Conservation (phyloP, 2,797 vertebrate genomes). For the Betta splendens region DNA sequence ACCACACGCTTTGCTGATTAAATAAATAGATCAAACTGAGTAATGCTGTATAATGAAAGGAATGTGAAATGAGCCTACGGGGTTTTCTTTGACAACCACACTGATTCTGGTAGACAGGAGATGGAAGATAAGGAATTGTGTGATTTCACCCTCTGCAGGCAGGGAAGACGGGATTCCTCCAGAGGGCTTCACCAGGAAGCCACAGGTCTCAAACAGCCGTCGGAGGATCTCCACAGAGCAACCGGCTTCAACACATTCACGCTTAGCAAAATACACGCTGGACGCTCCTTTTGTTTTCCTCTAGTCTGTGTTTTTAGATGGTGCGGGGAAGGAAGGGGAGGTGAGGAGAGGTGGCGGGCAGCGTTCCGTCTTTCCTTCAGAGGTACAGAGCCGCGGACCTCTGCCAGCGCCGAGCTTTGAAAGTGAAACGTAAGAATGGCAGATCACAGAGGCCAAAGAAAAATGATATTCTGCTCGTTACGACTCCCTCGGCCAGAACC, state of each 20-base stretch:
- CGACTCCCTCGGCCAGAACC: conserved; percentile 81
- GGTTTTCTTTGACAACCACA: conserved; percentile 15
- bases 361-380: conserved; percentile 79
- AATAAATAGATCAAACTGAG: too few species aligned
- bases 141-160: not conserved
- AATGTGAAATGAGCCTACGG: too few species aligned
- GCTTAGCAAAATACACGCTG: conserved; percentile 21
- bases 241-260: conserved; percentile 40
- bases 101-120: conserved; percentile 1
- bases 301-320: conserved; percentile 11
- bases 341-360: conserved; percentile 74
- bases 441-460: conserved; percentile 92
- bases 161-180: conserved; percentile 31
- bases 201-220: conserved; percentile 60
- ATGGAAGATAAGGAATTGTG: conserved; percentile 1
- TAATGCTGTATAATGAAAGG: too few species aligned
- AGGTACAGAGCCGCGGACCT: conserved; percentile 81
- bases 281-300: not conserved
- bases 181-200: conserved; percentile 50
- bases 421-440: conserved; percentile 91
- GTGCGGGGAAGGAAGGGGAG: conserved; percentile 45
- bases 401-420: conserved; percentile 87
- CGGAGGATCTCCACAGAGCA: conserved; percentile 45
- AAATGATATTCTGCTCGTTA: conserved; percentile 89
- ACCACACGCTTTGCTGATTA: too few species aligned